Percentiles rank a stretch among this genome's conserved stretches.
Conservation (phyloP, 2,113 vertebrate species). For the Taxidea taxus region DNA sequence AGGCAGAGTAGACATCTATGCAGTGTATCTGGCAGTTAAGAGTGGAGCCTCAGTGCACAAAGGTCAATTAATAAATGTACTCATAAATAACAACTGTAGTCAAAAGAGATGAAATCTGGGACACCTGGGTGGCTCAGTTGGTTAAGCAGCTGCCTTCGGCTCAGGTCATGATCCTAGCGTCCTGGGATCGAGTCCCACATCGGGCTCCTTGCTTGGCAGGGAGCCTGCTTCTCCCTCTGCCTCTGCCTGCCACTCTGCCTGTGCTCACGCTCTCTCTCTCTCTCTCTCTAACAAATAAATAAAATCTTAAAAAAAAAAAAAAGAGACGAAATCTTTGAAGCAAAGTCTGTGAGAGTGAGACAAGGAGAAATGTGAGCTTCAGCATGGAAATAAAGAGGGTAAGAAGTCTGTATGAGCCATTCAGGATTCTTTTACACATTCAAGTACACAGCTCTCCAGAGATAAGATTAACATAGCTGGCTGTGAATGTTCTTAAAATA, state of each 20-base stretch:
- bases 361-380: background rate
- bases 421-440: background rate
- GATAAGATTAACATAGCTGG: background rate
- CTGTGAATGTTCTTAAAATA: background rate
- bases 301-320: too few relatives aligned
- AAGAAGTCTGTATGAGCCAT: background rate
- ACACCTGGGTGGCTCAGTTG: too few relatives aligned
- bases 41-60: too few relatives aligned
- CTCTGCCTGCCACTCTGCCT: too few relatives aligned
- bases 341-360: background rate
- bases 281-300: too few relatives aligned
- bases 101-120: background rate
- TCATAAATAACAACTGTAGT: background rate
- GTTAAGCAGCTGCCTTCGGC: too few relatives aligned
- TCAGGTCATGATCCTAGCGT: too few relatives aligned
- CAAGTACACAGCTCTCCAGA: background rate
- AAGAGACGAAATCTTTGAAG: background rate
- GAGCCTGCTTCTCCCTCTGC: too few relatives aligned
- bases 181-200: too few relatives aligned
- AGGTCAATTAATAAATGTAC: background rate
- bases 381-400: background rate
- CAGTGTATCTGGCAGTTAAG: background rate
- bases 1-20: background rate
- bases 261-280: too few relatives aligned
- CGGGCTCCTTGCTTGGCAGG: too few relatives aligned